Evolutionary conservation across 2,797 vertebrate species (phyloP).

Genomic region (Gallinago solitaria): DNA sequence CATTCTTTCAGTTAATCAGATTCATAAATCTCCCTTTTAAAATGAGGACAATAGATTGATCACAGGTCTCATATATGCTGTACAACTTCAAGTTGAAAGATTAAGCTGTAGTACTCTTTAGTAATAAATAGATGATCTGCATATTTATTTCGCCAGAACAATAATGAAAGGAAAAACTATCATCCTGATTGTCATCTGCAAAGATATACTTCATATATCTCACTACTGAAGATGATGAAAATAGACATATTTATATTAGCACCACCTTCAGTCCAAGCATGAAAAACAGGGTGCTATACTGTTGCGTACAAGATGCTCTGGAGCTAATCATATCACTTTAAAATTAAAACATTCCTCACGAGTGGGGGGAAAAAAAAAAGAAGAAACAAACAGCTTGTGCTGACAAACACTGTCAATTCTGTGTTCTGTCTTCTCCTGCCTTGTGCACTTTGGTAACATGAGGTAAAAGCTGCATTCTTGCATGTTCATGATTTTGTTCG

Average conservation of each 20-base stretch:
- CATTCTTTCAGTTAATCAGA: background rate
- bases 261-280: slow-evolving; percentile 1
- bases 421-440: slow-evolving; percentile 25
- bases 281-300: background rate
- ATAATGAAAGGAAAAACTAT: slow-evolving; percentile 21
- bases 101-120: background rate
- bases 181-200: slow-evolving; percentile 26
- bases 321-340: background rate
- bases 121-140: slow-evolving; percentile 10
- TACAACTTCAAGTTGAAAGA: background rate
- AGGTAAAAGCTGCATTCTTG: slow-evolving; percentile 20
- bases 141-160: slow-evolving; percentile 38
- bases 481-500: slow-evolving; percentile 64
- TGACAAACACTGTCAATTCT: slow-evolving; percentile 44
- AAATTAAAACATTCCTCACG: background rate
- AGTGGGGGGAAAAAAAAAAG: fast-evolving
- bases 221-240: background rate
- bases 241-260: slow-evolving; percentile 34
- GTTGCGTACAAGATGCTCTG: background rate
- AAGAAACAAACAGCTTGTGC: slow-evolving; percentile 55
- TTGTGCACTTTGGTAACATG: slow-evolving; percentile 43
- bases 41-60: slow-evolving; percentile 2
- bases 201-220: slow-evolving; percentile 9
- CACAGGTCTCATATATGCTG: background rate
- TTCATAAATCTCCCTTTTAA: background rate